Percentiles rank a stretch among this genome's conserved stretches.
Conservation (phyloP, 2,888 invertebrate genomes). For the Thymelicus sylvestris region DNA sequence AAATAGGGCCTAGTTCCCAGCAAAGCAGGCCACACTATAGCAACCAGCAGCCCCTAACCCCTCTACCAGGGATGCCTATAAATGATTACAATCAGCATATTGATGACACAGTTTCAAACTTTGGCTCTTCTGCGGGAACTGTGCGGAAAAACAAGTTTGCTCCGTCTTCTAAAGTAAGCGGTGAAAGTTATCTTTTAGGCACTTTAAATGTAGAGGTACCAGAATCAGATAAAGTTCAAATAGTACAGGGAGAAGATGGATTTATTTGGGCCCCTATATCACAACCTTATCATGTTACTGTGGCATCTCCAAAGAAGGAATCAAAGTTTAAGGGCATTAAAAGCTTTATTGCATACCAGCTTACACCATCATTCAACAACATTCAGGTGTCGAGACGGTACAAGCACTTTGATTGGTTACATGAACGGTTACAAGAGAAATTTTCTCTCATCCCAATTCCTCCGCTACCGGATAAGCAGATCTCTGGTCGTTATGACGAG, state of each 20-base stretch:
- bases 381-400: slow-evolving; percentile 97
- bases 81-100: slow-evolving; percentile 74
- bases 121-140: slow-evolving; percentile 85
- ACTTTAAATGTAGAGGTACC: slow-evolving; percentile 88
- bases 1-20: slow-evolving; percentile 86
- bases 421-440: slow-evolving; percentile 96
- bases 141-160: slow-evolving; percentile 93
- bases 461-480: slow-evolving; percentile 98
- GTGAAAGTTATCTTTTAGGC: slow-evolving; percentile 95
- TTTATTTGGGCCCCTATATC: slow-evolving; percentile 91
- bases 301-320: slow-evolving; percentile 98
- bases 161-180: slow-evolving; percentile 94
- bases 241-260: slow-evolving; percentile 89
- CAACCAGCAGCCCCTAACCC: slow-evolving; percentile 68
- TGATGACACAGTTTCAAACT: slow-evolving; percentile 83
- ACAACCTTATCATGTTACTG: slow-evolving; percentile 92
- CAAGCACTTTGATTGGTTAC: slow-evolving; percentile 99
- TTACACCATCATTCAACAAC: slow-evolving; percentile 97
- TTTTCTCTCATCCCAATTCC: slow-evolving; percentile 98
- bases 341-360: slow-evolving; percentile 98
- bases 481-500: slow-evolving; percentile 98
- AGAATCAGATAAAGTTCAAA: slow-evolving; percentile 89
- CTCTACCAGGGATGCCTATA: slow-evolving; percentile 81
- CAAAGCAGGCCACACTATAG: slow-evolving; percentile 69
- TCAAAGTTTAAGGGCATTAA: slow-evolving; percentile 98